These are phyloP conservation scores for Oncopodura yosiiana DNA, from an alignment of 1,140 invertebrate genomes.

Conservation along the genomic window DNA sequence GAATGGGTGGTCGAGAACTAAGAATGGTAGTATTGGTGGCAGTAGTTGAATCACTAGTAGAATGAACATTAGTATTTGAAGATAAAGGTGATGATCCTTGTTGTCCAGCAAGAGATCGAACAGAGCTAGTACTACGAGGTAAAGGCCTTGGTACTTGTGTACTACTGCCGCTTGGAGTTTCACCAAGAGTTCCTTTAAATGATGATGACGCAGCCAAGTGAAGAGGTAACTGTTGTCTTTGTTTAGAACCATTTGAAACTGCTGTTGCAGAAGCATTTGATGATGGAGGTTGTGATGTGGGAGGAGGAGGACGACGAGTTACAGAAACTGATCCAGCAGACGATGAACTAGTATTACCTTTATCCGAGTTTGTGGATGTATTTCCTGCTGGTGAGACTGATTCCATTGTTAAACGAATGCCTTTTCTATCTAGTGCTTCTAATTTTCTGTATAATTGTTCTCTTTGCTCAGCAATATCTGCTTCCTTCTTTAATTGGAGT, in stretches of 20 bases:
- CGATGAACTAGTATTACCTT: conserved; percentile 3
- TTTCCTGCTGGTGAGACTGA: conserved; percentile 20
- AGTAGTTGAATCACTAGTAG: not conserved
- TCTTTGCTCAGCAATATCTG: conserved; percentile 71
- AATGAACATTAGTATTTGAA: not conserved
- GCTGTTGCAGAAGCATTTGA: not conserved
- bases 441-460: conserved; percentile 61
- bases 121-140: not conserved
- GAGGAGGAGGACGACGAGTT: not conserved
- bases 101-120: not conserved
- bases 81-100: not conserved
- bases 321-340: conserved; percentile 3
- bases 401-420: conserved; percentile 25
- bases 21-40: not conserved
- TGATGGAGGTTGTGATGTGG: not conserved
- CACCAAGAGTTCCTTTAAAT: conserved; percentile 5
- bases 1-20: not conserved
- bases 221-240: conserved; percentile 31
- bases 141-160: conserved; percentile 12
- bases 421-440: conserved; percentile 30
- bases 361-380: conserved; percentile 1
- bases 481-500: conserved; percentile 49
- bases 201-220: conserved; percentile 26
- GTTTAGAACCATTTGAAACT: not conserved
- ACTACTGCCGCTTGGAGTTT: not conserved